These are phyloP conservation scores for Heliconius erato DNA, from an alignment of 2,888 invertebrate species.

Conservation along the genomic window DNA sequence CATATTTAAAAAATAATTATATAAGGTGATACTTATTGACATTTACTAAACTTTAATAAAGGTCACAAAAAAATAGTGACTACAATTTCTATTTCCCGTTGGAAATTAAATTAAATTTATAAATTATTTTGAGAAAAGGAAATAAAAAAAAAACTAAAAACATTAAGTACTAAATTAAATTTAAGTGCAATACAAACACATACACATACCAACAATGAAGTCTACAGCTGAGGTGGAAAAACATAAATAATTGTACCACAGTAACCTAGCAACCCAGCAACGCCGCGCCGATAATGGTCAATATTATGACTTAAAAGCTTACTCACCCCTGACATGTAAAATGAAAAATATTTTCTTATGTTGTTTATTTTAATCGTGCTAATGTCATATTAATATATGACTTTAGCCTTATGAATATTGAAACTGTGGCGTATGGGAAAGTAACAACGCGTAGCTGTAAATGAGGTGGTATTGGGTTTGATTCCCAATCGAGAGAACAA, in stretches of 20 bases:
- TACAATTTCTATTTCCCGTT: not conserved
- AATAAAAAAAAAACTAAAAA: not conserved
- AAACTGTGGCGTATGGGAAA: not conserved
- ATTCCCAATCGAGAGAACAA: too few species aligned
- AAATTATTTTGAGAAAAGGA: too few species aligned
- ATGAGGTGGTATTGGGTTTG: too few species aligned
- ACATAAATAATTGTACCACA: constrained; percentile 17
- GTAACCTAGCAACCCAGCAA: constrained; percentile 16
- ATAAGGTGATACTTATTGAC: too few species aligned
- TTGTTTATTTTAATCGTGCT: not conserved
- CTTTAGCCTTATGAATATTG: not conserved
- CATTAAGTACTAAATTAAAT: not conserved
- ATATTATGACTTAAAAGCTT: constrained; percentile 11
- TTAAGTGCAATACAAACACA: too few species aligned
- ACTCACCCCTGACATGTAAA: not conserved
- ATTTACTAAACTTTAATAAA: too few species aligned
- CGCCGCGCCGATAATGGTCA: constrained; percentile 1
- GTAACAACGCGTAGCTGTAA: too few species aligned
- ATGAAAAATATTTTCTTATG: constrained; percentile 5
- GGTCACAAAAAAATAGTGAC: too few species aligned
- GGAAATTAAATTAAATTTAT: not conserved
- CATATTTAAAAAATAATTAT: too few species aligned
- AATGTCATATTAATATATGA: not conserved
- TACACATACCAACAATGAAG: too few species aligned
- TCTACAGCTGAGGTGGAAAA: not conserved